Evolutionary conservation across 2,888 invertebrate genomes (phyloP).

Genomic region (Gnatocerus cornutus): DNA sequence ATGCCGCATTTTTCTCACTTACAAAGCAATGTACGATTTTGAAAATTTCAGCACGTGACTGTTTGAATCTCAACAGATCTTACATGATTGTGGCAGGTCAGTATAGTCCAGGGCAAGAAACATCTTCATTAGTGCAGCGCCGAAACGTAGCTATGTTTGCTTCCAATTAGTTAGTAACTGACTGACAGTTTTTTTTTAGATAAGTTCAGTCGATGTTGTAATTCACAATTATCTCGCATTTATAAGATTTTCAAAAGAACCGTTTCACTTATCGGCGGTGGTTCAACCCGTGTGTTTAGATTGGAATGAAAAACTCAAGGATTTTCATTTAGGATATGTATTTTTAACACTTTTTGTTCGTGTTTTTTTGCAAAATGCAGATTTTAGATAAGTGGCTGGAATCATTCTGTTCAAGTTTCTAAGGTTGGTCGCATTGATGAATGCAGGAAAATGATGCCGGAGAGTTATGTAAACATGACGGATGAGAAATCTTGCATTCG

Average conservation of each 20-base stretch:
- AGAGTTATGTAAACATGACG: not conserved
- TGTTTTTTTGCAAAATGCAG: not conserved
- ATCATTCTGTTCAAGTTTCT: not conserved
- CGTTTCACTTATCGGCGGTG: not conserved
- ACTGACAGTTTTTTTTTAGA: not conserved
- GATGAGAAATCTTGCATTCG: not conserved
- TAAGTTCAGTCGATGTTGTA: not conserved
- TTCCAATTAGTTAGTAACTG: no score
- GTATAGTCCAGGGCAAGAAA: no score
- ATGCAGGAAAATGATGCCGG: not conserved
- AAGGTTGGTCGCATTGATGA: not conserved
- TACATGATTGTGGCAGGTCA: no score
- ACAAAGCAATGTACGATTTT: no score
- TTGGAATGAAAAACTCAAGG: not conserved
- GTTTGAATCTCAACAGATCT: no score
- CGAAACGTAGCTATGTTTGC: no score
- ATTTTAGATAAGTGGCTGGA: conserved; percentile 2
- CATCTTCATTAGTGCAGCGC: no score
- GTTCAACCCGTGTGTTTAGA: conserved; percentile 10
- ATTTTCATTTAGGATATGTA: not conserved
- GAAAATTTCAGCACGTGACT: no score
- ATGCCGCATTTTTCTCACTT: not conserved
- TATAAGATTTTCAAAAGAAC: not conserved
- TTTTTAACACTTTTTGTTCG: not conserved
- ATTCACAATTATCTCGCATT: not conserved